Evolutionary conservation across 2,797 vertebrate genomes (phyloP).

Genomic region (Sphenodon punctatus): DNA sequence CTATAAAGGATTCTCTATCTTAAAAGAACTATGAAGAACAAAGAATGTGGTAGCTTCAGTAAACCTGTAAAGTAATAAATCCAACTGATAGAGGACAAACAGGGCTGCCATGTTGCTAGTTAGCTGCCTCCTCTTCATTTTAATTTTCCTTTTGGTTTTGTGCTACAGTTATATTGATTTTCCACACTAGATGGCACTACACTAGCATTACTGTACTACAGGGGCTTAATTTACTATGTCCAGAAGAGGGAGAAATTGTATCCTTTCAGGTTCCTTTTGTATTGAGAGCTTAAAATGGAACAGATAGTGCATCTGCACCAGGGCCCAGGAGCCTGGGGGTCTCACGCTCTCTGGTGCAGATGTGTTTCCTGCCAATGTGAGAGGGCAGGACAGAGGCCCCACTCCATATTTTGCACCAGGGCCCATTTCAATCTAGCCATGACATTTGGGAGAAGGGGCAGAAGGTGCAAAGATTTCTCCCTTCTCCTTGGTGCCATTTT

Average conservation of each 20-base stretch:
- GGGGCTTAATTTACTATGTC: conserved; percentile 43
- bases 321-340: too few relatives aligned
- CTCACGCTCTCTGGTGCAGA: too few relatives aligned
- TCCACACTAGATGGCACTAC: conserved; percentile 65
- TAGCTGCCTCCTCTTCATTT: not conserved
- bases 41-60: not conserved
- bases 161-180: conserved; percentile 45
- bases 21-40: not conserved
- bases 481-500: not conserved
- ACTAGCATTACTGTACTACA: conserved; percentile 47
- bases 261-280: conserved; percentile 35
- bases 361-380: too few relatives aligned
- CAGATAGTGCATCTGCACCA: not conserved
- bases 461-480: not conserved
- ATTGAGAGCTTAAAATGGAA: conserved; percentile 1
- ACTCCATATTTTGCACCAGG: too few relatives aligned
- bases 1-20: not conserved
- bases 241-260: not conserved
- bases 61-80: not conserved
- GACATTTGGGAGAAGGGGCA: too few relatives aligned
- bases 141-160: not conserved
- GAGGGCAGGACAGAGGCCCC: too few relatives aligned
- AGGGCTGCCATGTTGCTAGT: not conserved
- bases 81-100: not conserved
- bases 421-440: too few relatives aligned